These are phyloP conservation scores for Salvelinus fontinalis DNA, from an alignment of 2,113 vertebrate genomes.

Conservation along the genomic window DNA sequence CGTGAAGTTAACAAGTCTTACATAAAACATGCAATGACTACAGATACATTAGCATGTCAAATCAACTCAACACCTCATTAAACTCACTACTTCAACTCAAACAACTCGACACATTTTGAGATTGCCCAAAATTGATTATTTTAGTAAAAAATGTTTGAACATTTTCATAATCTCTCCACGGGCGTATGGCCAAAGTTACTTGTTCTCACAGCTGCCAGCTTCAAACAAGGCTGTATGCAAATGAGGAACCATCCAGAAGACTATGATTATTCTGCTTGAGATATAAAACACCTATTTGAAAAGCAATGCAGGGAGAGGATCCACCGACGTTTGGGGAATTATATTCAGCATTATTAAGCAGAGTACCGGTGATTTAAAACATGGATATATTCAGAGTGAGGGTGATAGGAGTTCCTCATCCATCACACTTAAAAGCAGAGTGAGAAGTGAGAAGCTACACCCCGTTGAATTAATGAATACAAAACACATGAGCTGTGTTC, in stretches of 20 bases:
- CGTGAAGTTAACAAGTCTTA: slow-evolving; percentile 58
- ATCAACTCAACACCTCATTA: neutral
- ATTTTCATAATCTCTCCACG: neutral
- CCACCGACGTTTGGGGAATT: neutral
- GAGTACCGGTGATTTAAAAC: neutral
- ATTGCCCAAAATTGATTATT: no score
- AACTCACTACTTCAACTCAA: neutral
- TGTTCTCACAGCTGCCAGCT: neutral
- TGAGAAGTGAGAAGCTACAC: neutral
- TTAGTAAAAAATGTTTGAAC: no score
- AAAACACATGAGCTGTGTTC: neutral
- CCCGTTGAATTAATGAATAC: neutral
- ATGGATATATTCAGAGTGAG: neutral
- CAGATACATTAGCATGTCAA: neutral
- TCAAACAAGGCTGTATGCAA: neutral
- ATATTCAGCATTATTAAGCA: neutral
- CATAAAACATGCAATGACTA: neutral
- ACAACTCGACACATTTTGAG: neutral
- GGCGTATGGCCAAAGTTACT: neutral
- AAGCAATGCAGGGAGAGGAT: neutral
- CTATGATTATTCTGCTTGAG: neutral
- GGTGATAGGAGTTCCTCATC: neutral
- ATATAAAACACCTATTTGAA: neutral
- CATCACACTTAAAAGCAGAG: neutral
- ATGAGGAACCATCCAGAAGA: neutral